Conservation (phyloP, 2,797 vertebrate genomes). For the Myotis vivesi region DNA sequence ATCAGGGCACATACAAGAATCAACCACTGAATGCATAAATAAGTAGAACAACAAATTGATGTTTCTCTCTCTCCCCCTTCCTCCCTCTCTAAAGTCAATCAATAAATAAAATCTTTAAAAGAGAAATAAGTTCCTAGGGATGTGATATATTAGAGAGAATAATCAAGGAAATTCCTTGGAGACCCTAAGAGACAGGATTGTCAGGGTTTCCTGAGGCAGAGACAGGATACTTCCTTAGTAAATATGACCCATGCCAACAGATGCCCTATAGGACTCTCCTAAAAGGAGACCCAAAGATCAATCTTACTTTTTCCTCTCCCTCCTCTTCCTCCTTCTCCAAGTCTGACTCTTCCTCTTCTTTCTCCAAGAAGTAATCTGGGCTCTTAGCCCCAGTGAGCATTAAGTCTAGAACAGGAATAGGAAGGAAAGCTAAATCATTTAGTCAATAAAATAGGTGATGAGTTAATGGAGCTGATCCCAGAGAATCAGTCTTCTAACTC, state of each 20-base stretch:
- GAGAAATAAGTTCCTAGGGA: conserved; percentile 42
- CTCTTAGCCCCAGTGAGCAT: not conserved
- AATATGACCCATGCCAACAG: conserved; percentile 24
- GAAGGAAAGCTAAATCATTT: conserved; percentile 41
- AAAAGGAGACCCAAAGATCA: not conserved
- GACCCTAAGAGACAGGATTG: not conserved
- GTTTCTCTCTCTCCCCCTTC: not conserved
- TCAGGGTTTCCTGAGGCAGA: not conserved
- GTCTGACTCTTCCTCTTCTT: conserved; percentile 42
- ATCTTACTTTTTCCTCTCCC: conserved; percentile 62
- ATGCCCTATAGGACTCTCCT: not conserved
- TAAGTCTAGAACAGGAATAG: conserved; percentile 52
- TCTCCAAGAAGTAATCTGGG: conserved; percentile 33
- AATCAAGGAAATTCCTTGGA: not conserved
- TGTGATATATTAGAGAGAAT: not conserved
- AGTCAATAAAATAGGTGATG: not conserved
- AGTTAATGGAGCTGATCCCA: not conserved
- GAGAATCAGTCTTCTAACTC: conserved; percentile 29
- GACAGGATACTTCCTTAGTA: not conserved
- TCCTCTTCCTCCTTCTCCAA: conserved; percentile 12
- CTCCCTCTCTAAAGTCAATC: not conserved
- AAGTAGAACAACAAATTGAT: not conserved
- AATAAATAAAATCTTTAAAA: not conserved
- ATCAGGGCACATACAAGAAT: not conserved
- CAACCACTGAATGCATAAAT: not conserved